A percentile compares a stretch with the other conserved stretches of the same genome.
phyloP scores from a whole-genome alignment of 1,140 invertebrate genomes.

The Cherax quadricarinatus region DNA sequence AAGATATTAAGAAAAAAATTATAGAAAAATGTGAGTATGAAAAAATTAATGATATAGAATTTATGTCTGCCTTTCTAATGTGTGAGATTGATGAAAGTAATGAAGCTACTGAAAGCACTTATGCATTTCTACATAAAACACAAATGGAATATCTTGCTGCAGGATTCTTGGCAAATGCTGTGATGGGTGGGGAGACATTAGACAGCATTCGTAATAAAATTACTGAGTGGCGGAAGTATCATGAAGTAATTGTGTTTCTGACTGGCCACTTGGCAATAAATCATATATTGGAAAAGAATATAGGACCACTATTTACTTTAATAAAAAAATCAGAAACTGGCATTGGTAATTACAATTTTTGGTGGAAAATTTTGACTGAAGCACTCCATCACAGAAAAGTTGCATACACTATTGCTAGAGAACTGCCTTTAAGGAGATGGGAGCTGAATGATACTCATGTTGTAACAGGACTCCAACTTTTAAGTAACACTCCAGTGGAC shows the following conservation, averaged over 20 bases:
- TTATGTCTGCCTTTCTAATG: conserved; percentile 56
- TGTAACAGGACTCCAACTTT: neutral
- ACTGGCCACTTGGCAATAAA: neutral
- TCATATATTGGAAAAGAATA: neutral
- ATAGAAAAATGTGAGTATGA: conserved; percentile 10
- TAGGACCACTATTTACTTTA: neutral
- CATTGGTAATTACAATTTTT: neutral
- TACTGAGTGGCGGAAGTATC: neutral
- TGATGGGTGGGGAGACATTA: neutral
- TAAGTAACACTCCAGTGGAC: neutral
- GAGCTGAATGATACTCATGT: neutral
- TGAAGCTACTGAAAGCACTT: neutral
- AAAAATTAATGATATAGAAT: conserved; percentile 3
- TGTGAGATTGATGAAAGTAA: conserved; percentile 3
- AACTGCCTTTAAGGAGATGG: neutral
- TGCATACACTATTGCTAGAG: neutral
- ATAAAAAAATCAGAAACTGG: neutral
- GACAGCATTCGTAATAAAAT: neutral
- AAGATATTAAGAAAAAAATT: neutral
- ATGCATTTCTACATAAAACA: conserved; percentile 49
- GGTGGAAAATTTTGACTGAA: neutral
- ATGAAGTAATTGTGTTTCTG: neutral
- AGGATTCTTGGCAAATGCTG: conserved; percentile 19
- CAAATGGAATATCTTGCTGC: conserved; percentile 59
- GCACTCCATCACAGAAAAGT: neutral